Evolutionary conservation across 2,888 invertebrate species (phyloP), one percentile per base, ranked within the genome.

Genomic region (Helleia helle): DNA sequence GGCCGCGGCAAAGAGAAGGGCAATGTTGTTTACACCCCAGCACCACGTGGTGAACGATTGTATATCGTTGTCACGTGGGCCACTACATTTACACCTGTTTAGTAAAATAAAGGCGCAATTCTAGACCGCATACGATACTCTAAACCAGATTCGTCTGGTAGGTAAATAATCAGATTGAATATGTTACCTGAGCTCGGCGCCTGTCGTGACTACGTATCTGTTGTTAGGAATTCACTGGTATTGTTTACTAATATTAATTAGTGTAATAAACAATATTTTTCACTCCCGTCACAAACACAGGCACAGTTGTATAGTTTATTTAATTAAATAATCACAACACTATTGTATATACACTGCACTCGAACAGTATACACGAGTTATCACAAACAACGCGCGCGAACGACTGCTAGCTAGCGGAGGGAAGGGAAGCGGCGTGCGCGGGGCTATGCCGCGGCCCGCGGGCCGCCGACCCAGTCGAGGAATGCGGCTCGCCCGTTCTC

Each of bases 391-490:
- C 72, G 80, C 80, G 73, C 79, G 79, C 75, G 71, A 73, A 72
- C 67, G 65, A 83, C 81, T 81, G 72, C 50, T 41, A 44, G 72
- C 50, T 41, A 44, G 44, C 30, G 24, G 18, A 31, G 40, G 28
- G 44, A 36, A 24, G 44, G 51, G 50, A 44, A 52, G 61, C 48
- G 62, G 50, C 55, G 62, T 55, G 64, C 59, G 56, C 57, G 65
- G 66, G 59, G 65, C 67, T 63, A 64, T 65, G 66, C 66, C n/a
- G n/a, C n/a, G n/a, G n/a, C n/a, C n/a, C n/a, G n/a, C n/a, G n/a
- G n/a, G n/a, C n/a, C 71, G 77, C 67, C 79, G 76, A 75, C 77
- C 77, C 68, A 74, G 71, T 73, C 71, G 71, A 66, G 77, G 79
- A 79, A 79, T 79, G 80, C 69, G 74, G 71, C 77, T 69, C 68